These are phyloP conservation scores for Phaethon lepturus DNA, from an alignment of 2,113 vertebrate genomes.

Conservation along the genomic window DNA sequence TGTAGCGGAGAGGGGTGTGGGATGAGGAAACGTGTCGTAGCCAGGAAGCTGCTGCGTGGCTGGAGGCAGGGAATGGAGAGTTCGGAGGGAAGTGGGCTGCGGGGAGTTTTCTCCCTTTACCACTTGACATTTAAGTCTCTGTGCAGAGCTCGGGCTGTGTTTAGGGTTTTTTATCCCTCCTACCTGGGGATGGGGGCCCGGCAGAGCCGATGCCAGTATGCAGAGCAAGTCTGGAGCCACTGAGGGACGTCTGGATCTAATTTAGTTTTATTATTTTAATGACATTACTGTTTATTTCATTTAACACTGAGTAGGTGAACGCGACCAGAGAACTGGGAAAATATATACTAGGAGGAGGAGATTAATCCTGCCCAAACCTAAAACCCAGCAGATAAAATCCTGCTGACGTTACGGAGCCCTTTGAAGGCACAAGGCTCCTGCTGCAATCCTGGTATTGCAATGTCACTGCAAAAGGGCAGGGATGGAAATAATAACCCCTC, in stretches of 20 bases:
- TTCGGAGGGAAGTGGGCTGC: conserved; percentile 62
- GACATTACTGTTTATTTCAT: conserved; percentile 56
- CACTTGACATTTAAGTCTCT: conserved; percentile 15
- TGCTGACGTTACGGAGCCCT: conserved; percentile 2
- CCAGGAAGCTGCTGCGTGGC: conserved; percentile 65
- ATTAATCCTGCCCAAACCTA: conserved; percentile 21
- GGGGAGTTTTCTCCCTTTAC: conserved; percentile 59
- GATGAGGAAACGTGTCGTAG: conserved; percentile 40
- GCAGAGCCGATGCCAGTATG: not conserved
- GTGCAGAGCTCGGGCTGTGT: not conserved
- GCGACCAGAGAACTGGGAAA: not conserved
- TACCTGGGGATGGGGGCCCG: not conserved
- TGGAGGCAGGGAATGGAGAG: conserved; percentile 66
- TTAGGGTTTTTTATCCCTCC: not conserved
- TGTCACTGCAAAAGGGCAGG: conserved; percentile 42
- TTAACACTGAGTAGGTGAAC: conserved; percentile 39
- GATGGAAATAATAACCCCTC: conserved; percentile 64
- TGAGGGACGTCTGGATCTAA: conserved; percentile 5
- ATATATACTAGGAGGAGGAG: not conserved
- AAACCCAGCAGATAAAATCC: conserved; percentile 51
- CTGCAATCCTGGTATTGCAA: conserved; percentile 24
- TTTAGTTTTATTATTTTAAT: conserved; percentile 62
- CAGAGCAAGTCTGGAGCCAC: not conserved
- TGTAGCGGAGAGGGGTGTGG: not conserved
- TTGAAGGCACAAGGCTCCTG: conserved; percentile 34